Conservation (phyloP, 2,113 vertebrate genomes). For the Myotis yumanensis region DNA sequence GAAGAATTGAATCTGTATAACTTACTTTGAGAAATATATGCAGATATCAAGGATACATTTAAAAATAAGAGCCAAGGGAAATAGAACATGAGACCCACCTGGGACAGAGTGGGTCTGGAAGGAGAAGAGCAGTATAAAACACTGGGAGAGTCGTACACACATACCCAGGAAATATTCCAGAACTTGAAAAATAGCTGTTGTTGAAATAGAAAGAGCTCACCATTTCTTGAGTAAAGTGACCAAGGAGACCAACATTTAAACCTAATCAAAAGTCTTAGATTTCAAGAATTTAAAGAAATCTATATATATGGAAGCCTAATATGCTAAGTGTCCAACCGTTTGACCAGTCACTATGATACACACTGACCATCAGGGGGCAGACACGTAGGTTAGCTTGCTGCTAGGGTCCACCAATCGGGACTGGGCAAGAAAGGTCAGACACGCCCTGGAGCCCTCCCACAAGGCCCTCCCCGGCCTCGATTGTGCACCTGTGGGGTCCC, state of each 20-base stretch:
- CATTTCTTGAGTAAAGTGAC: neutral
- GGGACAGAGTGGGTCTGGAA: neutral
- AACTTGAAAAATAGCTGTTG: neutral
- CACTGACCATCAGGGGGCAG: too few species aligned
- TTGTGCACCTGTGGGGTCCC: too few species aligned
- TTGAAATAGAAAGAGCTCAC: neutral
- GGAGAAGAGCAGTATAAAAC: neutral
- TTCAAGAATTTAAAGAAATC: neutral
- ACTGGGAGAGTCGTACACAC: too few species aligned
- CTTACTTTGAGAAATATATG: neutral
- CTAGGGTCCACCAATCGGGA: too few species aligned
- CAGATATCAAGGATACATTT: neutral
- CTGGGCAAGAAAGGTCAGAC: too few species aligned
- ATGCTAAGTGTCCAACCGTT: too few species aligned
- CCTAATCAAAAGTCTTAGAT: neutral
- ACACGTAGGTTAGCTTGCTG: too few species aligned
- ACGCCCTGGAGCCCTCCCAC: too few species aligned
- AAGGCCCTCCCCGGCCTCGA: too few species aligned
- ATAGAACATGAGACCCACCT: neutral
- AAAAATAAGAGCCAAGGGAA: neutral
- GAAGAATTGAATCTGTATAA: neutral
- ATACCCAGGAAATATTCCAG: neutral
- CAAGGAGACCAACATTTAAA: neutral
- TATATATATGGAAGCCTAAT: too few species aligned
- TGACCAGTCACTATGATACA: too few species aligned